A percentile compares a stretch with the other conserved stretches of the same genome.
phyloP scores from a whole-genome alignment of 1,140 invertebrate genomes.

The Grapholita molesta region DNA sequence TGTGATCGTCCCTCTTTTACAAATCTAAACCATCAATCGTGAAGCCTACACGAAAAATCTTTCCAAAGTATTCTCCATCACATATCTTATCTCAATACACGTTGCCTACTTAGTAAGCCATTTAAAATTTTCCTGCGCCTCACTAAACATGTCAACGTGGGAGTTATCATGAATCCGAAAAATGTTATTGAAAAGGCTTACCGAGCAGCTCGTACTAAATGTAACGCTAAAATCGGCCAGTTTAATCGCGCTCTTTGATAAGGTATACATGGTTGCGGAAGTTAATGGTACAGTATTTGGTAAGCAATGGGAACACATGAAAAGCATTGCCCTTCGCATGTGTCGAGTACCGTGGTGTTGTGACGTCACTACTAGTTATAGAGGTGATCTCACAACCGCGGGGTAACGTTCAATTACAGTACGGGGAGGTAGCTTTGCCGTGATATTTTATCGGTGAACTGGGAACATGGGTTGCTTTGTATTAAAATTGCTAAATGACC shows the following conservation, averaged over 20 bases:
- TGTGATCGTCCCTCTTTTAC: neutral
- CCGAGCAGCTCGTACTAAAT: neutral
- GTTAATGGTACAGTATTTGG: neutral
- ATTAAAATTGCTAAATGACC: too few relatives aligned
- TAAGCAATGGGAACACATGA: neutral
- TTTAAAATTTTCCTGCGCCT: neutral
- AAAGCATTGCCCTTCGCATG: slow-evolving; percentile 12
- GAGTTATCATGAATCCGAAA: neutral
- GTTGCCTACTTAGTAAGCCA: neutral
- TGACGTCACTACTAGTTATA: slow-evolving; percentile 66
- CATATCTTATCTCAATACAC: neutral
- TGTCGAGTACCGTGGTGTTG: neutral
- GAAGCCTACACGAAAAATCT: neutral
- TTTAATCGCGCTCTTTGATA: neutral
- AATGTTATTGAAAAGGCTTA: neutral
- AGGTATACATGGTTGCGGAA: neutral
- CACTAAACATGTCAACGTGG: neutral
- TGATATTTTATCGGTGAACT: too few relatives aligned
- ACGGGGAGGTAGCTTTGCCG: too few relatives aligned
- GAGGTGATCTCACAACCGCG: slow-evolving; percentile 66
- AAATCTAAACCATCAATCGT: neutral
- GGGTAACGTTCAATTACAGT: slow-evolving; percentile 20
- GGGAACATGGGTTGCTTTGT: too few relatives aligned
- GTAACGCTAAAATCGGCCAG: neutral
- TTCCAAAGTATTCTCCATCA: neutral